Conservation (phyloP, 2,888 invertebrate species). For the Idaea biselata region DNA sequence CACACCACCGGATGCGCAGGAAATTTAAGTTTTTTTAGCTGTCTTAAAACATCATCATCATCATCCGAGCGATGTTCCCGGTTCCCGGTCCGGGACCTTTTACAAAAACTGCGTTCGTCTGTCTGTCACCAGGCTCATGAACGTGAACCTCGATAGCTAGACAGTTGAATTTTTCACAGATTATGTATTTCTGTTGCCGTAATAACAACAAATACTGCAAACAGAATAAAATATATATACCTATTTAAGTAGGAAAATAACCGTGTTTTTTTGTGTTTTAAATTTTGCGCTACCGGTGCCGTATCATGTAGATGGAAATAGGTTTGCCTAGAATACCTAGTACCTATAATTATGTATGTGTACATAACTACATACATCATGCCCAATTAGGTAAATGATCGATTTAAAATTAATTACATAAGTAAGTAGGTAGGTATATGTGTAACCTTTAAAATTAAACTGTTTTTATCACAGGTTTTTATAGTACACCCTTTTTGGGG, state of each 20-base stretch:
- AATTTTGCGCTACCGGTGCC: background rate
- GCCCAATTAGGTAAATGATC: background rate
- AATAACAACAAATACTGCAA: too few species aligned
- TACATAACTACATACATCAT: background rate
- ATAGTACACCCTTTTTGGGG: background rate
- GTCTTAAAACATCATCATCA: background rate
- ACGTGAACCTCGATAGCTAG: too few species aligned
- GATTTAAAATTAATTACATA: background rate
- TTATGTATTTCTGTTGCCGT: too few species aligned
- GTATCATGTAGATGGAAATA: background rate
- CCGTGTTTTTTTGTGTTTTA: too few species aligned
- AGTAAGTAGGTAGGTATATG: too few species aligned
- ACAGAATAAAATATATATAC: too few species aligned
- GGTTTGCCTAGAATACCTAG: background rate
- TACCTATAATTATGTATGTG: background rate
- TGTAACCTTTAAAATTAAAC: background rate
- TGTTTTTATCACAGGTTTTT: background rate
- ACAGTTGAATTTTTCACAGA: too few species aligned
- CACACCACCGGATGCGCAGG: background rate
- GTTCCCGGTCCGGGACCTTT: background rate
- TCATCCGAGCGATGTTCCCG: too few species aligned
- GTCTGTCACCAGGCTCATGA: too few species aligned
- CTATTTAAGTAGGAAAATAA: too few species aligned
- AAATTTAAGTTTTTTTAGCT: background rate
- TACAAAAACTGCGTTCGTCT: too few species aligned